These are phyloP conservation scores for Bubo blakistoni DNA, from an alignment of 2,113 vertebrate genomes.

Conservation along the genomic window DNA sequence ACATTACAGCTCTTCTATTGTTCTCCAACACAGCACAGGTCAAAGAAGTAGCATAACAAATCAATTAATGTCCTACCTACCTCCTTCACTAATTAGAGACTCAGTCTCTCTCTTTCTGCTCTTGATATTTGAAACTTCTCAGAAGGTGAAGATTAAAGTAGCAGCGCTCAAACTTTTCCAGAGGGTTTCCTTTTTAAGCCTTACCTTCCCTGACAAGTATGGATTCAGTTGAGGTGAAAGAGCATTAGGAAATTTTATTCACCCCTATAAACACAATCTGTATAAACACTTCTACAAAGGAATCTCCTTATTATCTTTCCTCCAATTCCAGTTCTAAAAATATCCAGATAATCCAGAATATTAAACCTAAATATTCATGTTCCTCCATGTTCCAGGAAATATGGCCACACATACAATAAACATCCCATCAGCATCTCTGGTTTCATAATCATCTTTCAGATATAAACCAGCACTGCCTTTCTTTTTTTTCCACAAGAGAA, in stretches of 20 bases:
- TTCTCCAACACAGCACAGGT: constrained; percentile 37
- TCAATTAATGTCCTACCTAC: constrained; percentile 67
- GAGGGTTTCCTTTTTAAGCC: constrained; percentile 42
- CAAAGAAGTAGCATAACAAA: constrained; percentile 58
- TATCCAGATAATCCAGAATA: not conserved
- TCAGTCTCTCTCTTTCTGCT: constrained; percentile 1
- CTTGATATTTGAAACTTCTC: constrained; percentile 71
- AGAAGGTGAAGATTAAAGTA: constrained; percentile 66
- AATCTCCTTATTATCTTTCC: not conserved
- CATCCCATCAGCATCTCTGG: not conserved
- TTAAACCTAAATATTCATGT: not conserved
- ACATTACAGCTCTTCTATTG: constrained; percentile 22
- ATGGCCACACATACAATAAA: not conserved
- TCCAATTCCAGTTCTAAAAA: constrained; percentile 5
- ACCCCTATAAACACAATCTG: not conserved
- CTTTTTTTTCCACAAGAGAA: not conserved
- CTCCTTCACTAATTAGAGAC: constrained; percentile 65
- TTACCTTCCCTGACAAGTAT: constrained; percentile 45
- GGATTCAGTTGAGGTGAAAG: constrained; percentile 45
- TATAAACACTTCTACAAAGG: not conserved
- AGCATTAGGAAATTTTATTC: constrained; percentile 22
- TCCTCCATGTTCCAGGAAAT: not conserved
- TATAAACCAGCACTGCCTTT: not conserved
- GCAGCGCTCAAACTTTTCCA: constrained; percentile 43
- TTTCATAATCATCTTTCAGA: not conserved